phyloP scores from a whole-genome alignment of 92 coral and sea anemone species.

The Bergia puertoricense region DNA sequence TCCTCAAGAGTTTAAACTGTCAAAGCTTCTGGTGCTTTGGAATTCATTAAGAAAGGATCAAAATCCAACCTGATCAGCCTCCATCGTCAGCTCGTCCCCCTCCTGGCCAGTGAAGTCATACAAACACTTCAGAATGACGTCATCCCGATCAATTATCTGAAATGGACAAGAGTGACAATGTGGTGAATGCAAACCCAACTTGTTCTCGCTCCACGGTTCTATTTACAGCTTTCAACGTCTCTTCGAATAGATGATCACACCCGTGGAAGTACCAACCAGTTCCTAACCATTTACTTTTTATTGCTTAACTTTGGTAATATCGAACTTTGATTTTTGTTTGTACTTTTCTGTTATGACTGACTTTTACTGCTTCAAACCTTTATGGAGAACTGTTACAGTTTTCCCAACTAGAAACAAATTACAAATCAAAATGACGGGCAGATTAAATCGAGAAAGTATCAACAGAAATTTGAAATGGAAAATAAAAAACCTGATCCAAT shows the following conservation, averaged over 20 bases:
- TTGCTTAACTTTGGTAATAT: not conserved
- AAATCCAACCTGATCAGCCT: conserved; percentile 73
- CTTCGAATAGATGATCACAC: not conserved
- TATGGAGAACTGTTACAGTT: too few relatives aligned
- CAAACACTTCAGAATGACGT: conserved; percentile 80
- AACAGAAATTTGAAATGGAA: not conserved
- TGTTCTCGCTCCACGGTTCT: not conserved
- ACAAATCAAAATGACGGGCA: not conserved
- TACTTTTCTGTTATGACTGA: not conserved
- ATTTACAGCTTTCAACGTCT: not conserved
- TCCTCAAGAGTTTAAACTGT: too few relatives aligned
- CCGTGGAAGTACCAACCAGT: too few relatives aligned
- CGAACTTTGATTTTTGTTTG: not conserved
- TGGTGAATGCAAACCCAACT: not conserved
- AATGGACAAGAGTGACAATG: not conserved
- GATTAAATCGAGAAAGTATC: not conserved
- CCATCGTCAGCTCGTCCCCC: conserved; percentile 86
- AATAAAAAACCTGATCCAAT: not conserved
- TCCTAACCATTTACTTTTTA: too few relatives aligned
- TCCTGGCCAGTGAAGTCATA: conserved; percentile 95
- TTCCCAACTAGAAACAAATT: not conserved
- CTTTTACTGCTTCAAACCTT: too few relatives aligned
- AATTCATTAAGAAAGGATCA: not conserved
- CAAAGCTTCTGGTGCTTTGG: too few relatives aligned
- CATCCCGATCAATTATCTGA: conserved; percentile 70